Evolutionary conservation across 2,113 vertebrate genomes (phyloP).

Genomic region (Micronycteris hirsuta): DNA sequence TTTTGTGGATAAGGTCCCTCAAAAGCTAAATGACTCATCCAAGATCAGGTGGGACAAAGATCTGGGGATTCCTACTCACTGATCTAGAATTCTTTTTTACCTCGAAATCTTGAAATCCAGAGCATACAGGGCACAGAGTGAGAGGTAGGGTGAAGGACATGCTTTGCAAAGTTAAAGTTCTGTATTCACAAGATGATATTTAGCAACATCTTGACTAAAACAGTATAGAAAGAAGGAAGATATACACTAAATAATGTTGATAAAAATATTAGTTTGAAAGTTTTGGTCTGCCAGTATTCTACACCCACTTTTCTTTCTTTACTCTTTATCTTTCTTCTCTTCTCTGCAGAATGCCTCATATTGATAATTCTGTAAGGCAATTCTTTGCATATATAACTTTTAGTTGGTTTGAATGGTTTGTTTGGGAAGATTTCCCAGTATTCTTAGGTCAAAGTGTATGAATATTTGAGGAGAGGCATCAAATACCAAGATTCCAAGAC

Average conservation of each 20-base stretch:
- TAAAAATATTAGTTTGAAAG: background rate
- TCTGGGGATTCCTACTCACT: background rate
- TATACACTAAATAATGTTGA: background rate
- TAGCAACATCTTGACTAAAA: background rate
- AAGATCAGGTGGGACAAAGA: background rate
- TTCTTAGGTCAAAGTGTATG: background rate
- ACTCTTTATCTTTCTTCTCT: background rate
- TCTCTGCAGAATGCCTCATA: background rate
- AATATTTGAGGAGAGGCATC: background rate
- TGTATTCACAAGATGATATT: background rate
- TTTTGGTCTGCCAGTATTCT: background rate
- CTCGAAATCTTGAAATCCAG: background rate
- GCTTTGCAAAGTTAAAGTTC: background rate
- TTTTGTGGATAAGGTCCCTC: background rate
- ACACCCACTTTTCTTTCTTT: background rate
- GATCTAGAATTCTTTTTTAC: background rate
- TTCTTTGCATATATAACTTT: background rate
- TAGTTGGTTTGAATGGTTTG: background rate
- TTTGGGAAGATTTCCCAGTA: background rate
- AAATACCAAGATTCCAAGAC: background rate
- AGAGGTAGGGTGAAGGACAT: background rate
- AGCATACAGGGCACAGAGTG: background rate
- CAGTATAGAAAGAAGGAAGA: background rate
- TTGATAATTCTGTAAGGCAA: background rate
- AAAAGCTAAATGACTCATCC: background rate